Percentiles rank a stretch among this genome's conserved stretches.
Conservation (phyloP, 1,140 invertebrate genomes). For the Grapholita molesta region DNA sequence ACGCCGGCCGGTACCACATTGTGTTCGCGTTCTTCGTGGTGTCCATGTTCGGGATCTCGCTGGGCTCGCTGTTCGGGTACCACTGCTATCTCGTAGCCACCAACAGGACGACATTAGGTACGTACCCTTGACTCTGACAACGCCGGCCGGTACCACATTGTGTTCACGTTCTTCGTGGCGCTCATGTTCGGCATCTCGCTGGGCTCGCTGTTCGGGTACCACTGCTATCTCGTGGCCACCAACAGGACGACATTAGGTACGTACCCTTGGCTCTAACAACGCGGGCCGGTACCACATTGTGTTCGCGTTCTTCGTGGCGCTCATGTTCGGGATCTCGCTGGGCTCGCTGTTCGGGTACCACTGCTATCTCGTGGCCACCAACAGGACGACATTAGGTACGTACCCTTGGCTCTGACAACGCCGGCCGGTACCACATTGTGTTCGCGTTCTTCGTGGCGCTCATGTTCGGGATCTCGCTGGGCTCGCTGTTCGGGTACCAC, state of each 20-base stretch:
- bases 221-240: slow-evolving; percentile 93
- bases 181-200: slow-evolving; percentile 98
- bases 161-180: slow-evolving; percentile 98
- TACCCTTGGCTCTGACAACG: slow-evolving; percentile 12
- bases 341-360: slow-evolving; percentile 97
- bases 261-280: slow-evolving; percentile 80
- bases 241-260: slow-evolving; percentile 97
- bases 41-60: slow-evolving; percentile 97
- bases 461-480: slow-evolving; percentile 97
- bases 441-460: slow-evolving; percentile 98
- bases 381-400: slow-evolving; percentile 96
- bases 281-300: slow-evolving; percentile 95
- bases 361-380: slow-evolving; percentile 93
- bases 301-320: slow-evolving; percentile 97
- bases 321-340: slow-evolving; percentile 98
- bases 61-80: slow-evolving; percentile 96
- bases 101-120: slow-evolving; percentile 97
- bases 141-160: slow-evolving; percentile 93
- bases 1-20: slow-evolving; percentile 93
- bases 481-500: slow-evolving; percentile 97
- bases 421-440: slow-evolving; percentile 93
- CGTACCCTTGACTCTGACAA: too few species aligned
- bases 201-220: slow-evolving; percentile 96
- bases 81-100: slow-evolving; percentile 95
- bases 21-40: slow-evolving; percentile 98